phyloP scores from a whole-genome alignment of 2,888 invertebrate genomes.

The Acanthosoma haemorrhoidale region DNA sequence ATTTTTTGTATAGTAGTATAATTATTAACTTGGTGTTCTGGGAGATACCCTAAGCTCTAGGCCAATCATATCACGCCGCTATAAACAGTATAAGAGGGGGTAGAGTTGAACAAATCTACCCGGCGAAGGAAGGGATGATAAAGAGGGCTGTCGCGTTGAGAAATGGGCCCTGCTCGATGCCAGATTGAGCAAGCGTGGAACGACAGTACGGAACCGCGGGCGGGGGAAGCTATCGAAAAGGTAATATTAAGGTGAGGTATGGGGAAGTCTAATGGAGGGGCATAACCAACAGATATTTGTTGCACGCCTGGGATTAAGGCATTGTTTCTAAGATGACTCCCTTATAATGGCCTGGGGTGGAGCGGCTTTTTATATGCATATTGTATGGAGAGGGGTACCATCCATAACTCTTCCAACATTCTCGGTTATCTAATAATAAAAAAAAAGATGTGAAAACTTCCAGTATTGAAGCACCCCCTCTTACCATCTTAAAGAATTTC shows the following conservation, averaged over 20 bases:
- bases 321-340: conserved; percentile 38
- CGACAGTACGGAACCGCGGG: neutral
- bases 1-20: too few species aligned
- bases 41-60: too few species aligned
- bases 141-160: too few species aligned
- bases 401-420: conserved; percentile 30
- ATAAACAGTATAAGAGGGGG: too few species aligned
- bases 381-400: conserved; percentile 24
- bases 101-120: too few species aligned
- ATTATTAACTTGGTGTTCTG: too few species aligned
- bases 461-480: conserved; percentile 28
- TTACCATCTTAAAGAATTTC: conserved; percentile 36
- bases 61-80: too few species aligned
- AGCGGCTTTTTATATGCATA: conserved; percentile 27
- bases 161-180: too few species aligned
- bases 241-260: conserved; percentile 37
- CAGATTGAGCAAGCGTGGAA: neutral
- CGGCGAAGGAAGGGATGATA: too few species aligned
- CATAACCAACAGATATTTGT: conserved; percentile 33
- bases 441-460: conserved; percentile 31
- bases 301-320: conserved; percentile 39
- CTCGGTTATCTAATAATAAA: conserved; percentile 29
- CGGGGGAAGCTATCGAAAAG: conserved; percentile 34
- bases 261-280: conserved; percentile 34
- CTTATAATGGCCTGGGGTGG: conserved; percentile 29